A percentile compares a stretch with the other conserved stretches of the same genome.
These are phyloP conservation scores for Drepanosiphum platanoidis DNA, from an alignment of 2,888 invertebrate genomes.

Conservation along the genomic window DNA sequence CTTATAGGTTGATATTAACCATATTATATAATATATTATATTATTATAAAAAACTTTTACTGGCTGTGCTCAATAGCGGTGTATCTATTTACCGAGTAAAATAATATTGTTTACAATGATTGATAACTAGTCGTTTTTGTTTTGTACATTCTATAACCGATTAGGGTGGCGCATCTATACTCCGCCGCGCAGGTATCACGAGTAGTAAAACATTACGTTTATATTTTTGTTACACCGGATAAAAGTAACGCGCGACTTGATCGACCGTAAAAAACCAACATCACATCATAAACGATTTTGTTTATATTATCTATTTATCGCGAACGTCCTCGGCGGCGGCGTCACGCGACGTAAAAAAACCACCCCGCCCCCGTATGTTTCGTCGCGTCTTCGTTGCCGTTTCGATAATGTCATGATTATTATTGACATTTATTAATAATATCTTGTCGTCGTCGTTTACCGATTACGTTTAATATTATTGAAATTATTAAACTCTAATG, in stretches of 20 bases:
- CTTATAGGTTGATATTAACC: too few species aligned
- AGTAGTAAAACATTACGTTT: constrained; percentile 23
- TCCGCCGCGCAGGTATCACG: background rate
- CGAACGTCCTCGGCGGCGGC: background rate
- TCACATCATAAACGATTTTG: background rate
- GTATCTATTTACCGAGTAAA: constrained; percentile 18
- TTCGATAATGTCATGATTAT: too few species aligned
- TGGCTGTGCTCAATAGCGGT: constrained; percentile 54
- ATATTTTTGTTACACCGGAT: constrained; percentile 34
- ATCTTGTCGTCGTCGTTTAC: background rate
- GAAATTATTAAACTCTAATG: background rate
- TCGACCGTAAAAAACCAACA: background rate
- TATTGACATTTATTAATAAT: background rate
- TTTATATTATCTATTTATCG: too few species aligned
- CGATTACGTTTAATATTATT: constrained; percentile 1
- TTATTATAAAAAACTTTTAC: constrained; percentile 41
- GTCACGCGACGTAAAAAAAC: background rate
- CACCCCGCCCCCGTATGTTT: too few species aligned
- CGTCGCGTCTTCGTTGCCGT: background rate
- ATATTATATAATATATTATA: background rate
- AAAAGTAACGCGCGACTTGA: background rate
- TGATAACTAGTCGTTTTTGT: background rate
- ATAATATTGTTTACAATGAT: constrained; percentile 44
- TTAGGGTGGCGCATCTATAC: background rate
- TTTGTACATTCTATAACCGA: background rate